phyloP scores from a whole-genome alignment of 2,113 vertebrate genomes.

The Cariama cristata region DNA sequence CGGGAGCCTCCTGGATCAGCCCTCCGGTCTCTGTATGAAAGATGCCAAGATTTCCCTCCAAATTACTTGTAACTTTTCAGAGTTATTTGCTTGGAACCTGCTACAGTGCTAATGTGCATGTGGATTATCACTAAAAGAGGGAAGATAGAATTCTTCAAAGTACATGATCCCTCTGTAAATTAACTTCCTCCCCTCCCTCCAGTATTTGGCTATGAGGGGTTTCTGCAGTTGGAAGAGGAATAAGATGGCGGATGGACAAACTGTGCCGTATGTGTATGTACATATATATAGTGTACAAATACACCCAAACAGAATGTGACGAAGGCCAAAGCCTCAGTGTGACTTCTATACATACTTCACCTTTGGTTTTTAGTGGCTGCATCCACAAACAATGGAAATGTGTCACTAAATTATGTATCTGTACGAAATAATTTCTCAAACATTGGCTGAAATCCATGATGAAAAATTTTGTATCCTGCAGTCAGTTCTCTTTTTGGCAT shows the following conservation, averaged over 20 bases:
- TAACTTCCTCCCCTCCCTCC: not conserved
- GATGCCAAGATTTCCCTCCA: not conserved
- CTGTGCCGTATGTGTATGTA: not conserved
- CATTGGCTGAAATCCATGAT: not conserved
- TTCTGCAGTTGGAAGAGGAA: not conserved
- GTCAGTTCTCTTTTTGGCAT: not conserved
- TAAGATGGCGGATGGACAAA: not conserved
- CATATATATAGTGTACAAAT: not conserved
- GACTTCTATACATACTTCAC: not conserved
- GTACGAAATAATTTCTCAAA: not conserved
- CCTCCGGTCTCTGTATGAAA: not conserved
- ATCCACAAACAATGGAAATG: not conserved
- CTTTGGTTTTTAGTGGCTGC: not conserved
- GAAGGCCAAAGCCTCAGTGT: not conserved
- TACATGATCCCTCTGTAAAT: not conserved
- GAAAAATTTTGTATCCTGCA: not conserved
- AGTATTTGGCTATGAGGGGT: not conserved
- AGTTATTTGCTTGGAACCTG: not conserved
- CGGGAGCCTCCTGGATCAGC: not conserved
- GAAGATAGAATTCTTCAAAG: not conserved
- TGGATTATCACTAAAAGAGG: not conserved
- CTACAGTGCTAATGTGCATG: not conserved
- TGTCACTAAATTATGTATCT: not conserved
- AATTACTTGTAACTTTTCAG: not conserved
- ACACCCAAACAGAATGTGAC: accelerated